These are phyloP conservation scores for Lottia gigantea DNA, from an alignment of 2,888 invertebrate genomes.

Conservation along the genomic window DNA sequence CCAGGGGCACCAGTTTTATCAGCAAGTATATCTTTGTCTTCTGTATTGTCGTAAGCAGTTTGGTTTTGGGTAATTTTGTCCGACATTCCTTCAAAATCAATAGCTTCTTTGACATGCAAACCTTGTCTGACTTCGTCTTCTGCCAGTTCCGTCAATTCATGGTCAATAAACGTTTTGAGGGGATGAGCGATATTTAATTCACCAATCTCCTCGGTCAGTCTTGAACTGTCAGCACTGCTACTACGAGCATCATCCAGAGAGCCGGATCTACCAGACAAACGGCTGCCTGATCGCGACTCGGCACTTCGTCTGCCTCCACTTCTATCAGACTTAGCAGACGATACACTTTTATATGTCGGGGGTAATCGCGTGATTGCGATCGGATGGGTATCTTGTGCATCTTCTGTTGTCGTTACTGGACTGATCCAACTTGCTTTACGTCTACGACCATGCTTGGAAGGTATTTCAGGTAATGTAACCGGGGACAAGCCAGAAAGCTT, in stretches of 20 bases:
- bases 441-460: background rate
- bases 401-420: background rate
- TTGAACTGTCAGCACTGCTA: background rate
- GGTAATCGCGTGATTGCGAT: background rate
- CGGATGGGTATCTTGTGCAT: background rate
- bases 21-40: no score
- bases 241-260: background rate
- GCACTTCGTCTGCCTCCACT: conserved; percentile 7
- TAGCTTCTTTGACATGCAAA: conserved; percentile 21
- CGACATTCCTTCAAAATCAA: conserved; percentile 26
- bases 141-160: background rate
- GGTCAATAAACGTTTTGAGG: no score
- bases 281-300: background rate
- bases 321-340: background rate
- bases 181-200: no score
- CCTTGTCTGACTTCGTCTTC: conserved; percentile 16
- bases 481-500: background rate
- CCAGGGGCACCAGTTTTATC: no score
- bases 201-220: no score
- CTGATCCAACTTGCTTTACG: background rate
- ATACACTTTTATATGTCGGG: background rate
- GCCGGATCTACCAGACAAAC: background rate
- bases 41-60: no score
- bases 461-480: background rate
- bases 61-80: conserved; percentile 25